Evolutionary conservation across 2,113 vertebrate genomes (phyloP), one percentile per base, ranked within the genome.

Genomic region (Nerophis ophidion): DNA sequence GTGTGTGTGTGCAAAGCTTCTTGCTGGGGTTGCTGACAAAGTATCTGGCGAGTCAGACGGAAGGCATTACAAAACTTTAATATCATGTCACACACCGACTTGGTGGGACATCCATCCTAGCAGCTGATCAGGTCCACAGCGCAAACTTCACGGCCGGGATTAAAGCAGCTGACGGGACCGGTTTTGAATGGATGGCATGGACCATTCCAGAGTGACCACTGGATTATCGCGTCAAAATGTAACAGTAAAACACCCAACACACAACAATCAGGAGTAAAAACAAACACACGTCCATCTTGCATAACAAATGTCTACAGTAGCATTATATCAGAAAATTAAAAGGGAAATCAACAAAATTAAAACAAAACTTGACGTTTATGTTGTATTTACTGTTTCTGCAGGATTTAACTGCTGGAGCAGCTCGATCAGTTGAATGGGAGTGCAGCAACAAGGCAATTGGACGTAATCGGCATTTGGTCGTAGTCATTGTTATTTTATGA

Each of bases 1-100:
- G 35, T 40, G 38, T 38, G 33, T 19, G 36, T 50, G 58, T 45
- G 40, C 61, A 42, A 2, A 1, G 35, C 47, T 38, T 68, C 48
- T 75, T 45, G 7, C 0, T 34, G 52, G 40, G 57, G 48, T 53
- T 53, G 53, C 61, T 54, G 52, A 48, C 63, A 66, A 60, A 64
- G 63, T 70, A 72, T 52, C 52, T 70, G 57, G 38, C 15, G 63
- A 64, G 70, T 79, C 77, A 76, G 50, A 62, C 40, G 70, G 66
- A 76, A 76, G 63, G 77, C 57, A 70, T 70, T 53, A 42, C 70
- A 67, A 72, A 67, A 73, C 73, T 73, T 4, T 65, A 47, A 72
- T 67, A 70, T 52, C 44, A 64, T 61, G 48, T 71, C 68, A 65
- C 33, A 56, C 57, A 58, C 45, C 26, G 2, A 60, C 55, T 33